Evolutionary conservation across 2,113 vertebrate species (phyloP).

Genomic region (Empidonax traillii): DNA sequence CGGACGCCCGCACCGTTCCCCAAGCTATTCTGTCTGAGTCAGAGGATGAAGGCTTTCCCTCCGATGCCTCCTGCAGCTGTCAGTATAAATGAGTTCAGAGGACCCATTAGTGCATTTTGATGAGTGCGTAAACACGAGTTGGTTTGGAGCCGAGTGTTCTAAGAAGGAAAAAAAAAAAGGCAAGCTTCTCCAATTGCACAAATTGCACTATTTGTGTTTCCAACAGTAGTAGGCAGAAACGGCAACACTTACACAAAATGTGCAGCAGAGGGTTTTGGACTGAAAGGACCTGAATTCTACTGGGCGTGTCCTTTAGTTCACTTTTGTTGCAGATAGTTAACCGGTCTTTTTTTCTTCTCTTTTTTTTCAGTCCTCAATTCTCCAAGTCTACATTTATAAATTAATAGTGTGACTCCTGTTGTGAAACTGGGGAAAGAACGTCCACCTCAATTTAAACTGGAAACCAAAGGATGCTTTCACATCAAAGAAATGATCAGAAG

Average conservation of each 20-base stretch:
- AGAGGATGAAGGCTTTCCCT: conserved; percentile 74
- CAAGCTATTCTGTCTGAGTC: conserved; percentile 76
- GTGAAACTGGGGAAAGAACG: conserved; percentile 83
- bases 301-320: conserved; percentile 75
- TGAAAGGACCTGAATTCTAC: conserved; percentile 73
- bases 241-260: conserved; percentile 85
- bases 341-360: conserved; percentile 52
- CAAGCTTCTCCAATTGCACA: conserved; percentile 86
- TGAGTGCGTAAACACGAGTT: conserved; percentile 83
- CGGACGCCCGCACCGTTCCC: conserved; percentile 79
- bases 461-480: conserved; percentile 87
- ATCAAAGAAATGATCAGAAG: conserved; percentile 90
- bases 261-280: conserved; percentile 85
- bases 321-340: conserved; percentile 74
- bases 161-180: conserved; percentile 77
- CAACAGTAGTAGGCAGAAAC: conserved; percentile 84
- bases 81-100: conserved; percentile 82
- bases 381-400: conserved; percentile 86
- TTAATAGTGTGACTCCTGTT: conserved; percentile 86
- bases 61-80: conserved; percentile 83
- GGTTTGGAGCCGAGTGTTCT: conserved; percentile 81
- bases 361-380: conserved; percentile 73
- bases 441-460: conserved; percentile 87
- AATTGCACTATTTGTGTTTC: conserved; percentile 85
- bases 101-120: conserved; percentile 90